Evolutionary conservation across 2,113 vertebrate species (phyloP).

Genomic region (Pterocles orientalis): DNA sequence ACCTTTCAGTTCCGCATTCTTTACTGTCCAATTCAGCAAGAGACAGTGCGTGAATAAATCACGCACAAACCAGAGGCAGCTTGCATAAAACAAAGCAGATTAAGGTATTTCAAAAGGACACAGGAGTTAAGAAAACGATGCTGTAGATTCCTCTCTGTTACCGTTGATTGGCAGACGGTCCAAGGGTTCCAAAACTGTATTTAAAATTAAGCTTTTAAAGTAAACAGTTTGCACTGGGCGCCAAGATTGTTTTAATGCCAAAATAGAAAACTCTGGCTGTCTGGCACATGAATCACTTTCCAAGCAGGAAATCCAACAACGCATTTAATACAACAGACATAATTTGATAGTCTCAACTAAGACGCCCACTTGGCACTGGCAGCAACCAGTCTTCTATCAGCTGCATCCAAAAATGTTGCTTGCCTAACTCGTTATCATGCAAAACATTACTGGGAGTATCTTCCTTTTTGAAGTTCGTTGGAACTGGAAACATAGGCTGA

Average conservation of each 20-base stretch:
- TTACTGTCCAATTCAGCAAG: background rate
- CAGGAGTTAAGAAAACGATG: background rate
- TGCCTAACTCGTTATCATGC: constrained; percentile 56
- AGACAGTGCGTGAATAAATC: background rate
- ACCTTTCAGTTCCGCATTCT: background rate
- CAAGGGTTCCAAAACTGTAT: constrained; percentile 32
- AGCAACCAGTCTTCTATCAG: constrained; percentile 43
- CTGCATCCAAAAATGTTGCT: constrained; percentile 15
- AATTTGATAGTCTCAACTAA: constrained; percentile 51
- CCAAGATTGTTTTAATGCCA: constrained; percentile 45
- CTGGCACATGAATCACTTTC: constrained; percentile 49
- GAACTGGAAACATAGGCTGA: background rate
- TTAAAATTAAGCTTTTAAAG: constrained; percentile 61
- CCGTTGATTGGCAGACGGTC: constrained; percentile 26
- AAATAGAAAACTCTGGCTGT: constrained; percentile 15
- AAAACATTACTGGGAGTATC: constrained; percentile 59
- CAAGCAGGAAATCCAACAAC: constrained; percentile 61
- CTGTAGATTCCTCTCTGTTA: background rate
- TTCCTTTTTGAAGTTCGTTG: constrained; percentile 22
- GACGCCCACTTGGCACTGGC: constrained; percentile 39
- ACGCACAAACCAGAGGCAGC: background rate
- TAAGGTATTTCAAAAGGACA: background rate
- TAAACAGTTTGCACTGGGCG: constrained; percentile 9
- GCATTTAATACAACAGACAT: constrained; percentile 55
- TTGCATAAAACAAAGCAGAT: background rate